Evolutionary conservation across 1,140 invertebrate genomes (phyloP).

Genomic region (Chlorops oryzae): DNA sequence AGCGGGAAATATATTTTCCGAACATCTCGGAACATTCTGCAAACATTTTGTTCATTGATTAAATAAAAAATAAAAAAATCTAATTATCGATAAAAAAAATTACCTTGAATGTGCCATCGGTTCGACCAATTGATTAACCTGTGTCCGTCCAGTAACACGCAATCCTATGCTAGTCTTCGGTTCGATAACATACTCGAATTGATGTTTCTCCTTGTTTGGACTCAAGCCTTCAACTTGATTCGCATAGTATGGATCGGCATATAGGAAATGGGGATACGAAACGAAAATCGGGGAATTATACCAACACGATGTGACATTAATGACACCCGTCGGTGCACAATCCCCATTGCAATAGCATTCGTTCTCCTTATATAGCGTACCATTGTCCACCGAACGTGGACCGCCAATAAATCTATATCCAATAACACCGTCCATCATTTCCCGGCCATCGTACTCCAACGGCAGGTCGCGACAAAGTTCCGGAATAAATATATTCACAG

Average conservation of each 20-base stretch:
- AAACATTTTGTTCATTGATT: too few relatives aligned
- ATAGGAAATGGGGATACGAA: constrained; percentile 79
- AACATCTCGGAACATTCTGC: too few relatives aligned
- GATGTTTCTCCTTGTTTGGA: constrained; percentile 63
- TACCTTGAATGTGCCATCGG: constrained; percentile 56
- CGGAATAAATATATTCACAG: constrained; percentile 59
- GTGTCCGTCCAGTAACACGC: constrained; percentile 64
- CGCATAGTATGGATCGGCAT: constrained; percentile 63
- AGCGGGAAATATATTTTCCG: too few relatives aligned
- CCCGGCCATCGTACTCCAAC: constrained; percentile 53
- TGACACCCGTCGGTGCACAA: constrained; percentile 58
- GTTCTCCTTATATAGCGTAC: constrained; percentile 54
- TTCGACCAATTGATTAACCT: constrained; percentile 66
- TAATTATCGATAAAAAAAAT: too few relatives aligned
- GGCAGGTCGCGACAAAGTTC: constrained; percentile 62
- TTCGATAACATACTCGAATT: constrained; percentile 65
- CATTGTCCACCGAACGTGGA: constrained; percentile 55
- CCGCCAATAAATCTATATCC: constrained; percentile 55
- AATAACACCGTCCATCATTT: constrained; percentile 49
- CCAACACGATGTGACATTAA: constrained; percentile 63
- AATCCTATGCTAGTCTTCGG: constrained; percentile 65
- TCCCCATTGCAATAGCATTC: constrained; percentile 63
- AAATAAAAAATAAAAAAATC: too few relatives aligned
- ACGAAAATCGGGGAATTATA: constrained; percentile 72
- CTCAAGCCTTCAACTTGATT: constrained; percentile 62